Base-by-base conservation (phyloP, 2,797 vertebrate species). In the Falco naumanni region DNA sequence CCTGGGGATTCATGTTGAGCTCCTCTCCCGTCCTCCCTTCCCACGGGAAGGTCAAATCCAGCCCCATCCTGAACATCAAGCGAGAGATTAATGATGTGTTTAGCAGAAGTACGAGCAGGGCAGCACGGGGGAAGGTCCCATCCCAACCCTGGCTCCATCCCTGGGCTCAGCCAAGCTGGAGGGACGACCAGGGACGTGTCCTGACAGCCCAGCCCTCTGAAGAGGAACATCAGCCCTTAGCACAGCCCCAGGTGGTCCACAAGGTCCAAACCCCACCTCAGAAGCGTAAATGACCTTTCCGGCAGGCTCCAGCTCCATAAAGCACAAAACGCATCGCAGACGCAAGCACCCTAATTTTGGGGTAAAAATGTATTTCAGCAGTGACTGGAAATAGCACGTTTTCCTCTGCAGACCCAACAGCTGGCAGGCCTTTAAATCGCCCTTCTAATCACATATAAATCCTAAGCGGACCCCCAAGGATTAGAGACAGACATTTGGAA, bases 381-480 rank as follows among this genome's bases (percentile, higher is more conserved):
- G 48, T 0, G 31, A 8, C 69, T 68, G 76, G 34, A 28, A 89
- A 61, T 16, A 28, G 64, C 79, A 48, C 37, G 0, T 56, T 77
- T n/a, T 43, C 39, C 63, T n/a, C 80, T 29, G 26, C 4, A 2
- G 39, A 51, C 10, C 91, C 66, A 90, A 70, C 93, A 96, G 90
- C 93, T 94, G 89, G 80, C 80, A 13, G 70, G 45, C 47, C 51
- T 56, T 76, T 76, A 91, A 94, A 86, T 16, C 57, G 0, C 53
- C 39, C 76, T 74, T n/a, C 51, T 93, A 79, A 96, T 71, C 90
- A 6, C 43, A 43, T 53, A 5, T 4, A 90, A 91, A 88, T 65
- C 91, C 93, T 24, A 9, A 90, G 33, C 63, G 57, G 72, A 54
- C 56, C 90, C 89, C 84, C 47, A 9, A 3, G 95, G 94, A 94